Conservation (phyloP, 2,797 vertebrate genomes). For the Girardinus metallicus region DNA sequence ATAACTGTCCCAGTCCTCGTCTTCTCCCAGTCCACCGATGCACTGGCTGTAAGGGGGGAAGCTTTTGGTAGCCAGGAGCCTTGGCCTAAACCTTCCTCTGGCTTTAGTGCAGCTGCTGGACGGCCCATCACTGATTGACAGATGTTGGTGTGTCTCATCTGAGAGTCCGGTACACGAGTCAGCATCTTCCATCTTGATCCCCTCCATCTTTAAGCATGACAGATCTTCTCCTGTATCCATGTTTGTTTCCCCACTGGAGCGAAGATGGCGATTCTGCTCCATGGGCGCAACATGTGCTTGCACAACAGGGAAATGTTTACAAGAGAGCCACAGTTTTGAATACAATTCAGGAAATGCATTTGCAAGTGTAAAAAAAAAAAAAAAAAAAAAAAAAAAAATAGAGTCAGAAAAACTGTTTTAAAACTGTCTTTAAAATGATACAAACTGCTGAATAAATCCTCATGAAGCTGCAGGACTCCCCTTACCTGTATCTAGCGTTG, state of each 20-base stretch:
- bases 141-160: slow-evolving; percentile 31
- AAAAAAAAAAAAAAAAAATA: slow-evolving; percentile 9
- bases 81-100: slow-evolving; percentile 58
- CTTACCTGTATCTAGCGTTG: slow-evolving; percentile 40
- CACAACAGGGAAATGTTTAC: slow-evolving; percentile 45
- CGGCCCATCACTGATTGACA: slow-evolving; percentile 10
- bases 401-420: background rate
- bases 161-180: slow-evolving; percentile 28
- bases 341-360: slow-evolving; percentile 32
- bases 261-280: slow-evolving; percentile 22
- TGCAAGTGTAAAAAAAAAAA: slow-evolving; percentile 9
- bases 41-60: slow-evolving; percentile 74
- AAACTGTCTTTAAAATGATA: slow-evolving; percentile 1
- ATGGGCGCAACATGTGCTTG: slow-evolving; percentile 34
- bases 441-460: background rate
- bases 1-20: slow-evolving; percentile 5
- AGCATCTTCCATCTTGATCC: slow-evolving; percentile 39
- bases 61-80: slow-evolving; percentile 65
- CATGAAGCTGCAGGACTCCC: background rate
- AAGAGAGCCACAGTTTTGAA: slow-evolving; percentile 40
- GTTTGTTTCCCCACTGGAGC: slow-evolving; percentile 12
- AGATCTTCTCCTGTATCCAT: slow-evolving; percentile 37
- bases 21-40: slow-evolving; percentile 63
- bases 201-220: slow-evolving; percentile 26
- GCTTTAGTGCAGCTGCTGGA: slow-evolving; percentile 30